Evolutionary conservation across 2,797 vertebrate species (phyloP).

Genomic region (Hippopotamyrus pictus): DNA sequence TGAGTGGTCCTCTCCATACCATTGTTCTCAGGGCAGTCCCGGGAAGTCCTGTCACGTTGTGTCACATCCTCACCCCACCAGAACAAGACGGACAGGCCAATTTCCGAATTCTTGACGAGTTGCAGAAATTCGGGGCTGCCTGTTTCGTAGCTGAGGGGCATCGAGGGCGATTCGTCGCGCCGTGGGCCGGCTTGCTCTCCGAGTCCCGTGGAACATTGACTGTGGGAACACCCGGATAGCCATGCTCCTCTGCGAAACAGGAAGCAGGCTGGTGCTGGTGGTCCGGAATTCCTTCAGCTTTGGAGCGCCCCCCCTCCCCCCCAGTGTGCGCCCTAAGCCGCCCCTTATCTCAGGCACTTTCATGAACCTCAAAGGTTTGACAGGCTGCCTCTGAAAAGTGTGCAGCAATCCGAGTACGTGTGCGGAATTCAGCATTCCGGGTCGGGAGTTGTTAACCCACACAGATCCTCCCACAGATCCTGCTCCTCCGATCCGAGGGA

Average conservation of each 20-base stretch:
- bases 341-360: background rate
- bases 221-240: background rate
- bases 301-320: background rate
- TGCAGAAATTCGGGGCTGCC: background rate
- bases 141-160: background rate
- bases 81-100: background rate
- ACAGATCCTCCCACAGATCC: background rate
- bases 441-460: constrained; percentile 1
- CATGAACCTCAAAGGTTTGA: background rate
- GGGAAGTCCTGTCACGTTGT: background rate
- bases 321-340: background rate
- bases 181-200: background rate
- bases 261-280: background rate
- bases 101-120: background rate
- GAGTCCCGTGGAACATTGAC: background rate
- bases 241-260: background rate
- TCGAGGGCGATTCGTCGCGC: background rate
- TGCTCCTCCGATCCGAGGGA: background rate
- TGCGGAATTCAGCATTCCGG: background rate
- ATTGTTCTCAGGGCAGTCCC: background rate
- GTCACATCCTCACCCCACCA: background rate
- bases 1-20: background rate
- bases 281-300: background rate
- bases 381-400: background rate
- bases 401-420: background rate